phyloP scores from a whole-genome alignment of 2,113 vertebrate genomes.

The Alligator sinensis region DNA sequence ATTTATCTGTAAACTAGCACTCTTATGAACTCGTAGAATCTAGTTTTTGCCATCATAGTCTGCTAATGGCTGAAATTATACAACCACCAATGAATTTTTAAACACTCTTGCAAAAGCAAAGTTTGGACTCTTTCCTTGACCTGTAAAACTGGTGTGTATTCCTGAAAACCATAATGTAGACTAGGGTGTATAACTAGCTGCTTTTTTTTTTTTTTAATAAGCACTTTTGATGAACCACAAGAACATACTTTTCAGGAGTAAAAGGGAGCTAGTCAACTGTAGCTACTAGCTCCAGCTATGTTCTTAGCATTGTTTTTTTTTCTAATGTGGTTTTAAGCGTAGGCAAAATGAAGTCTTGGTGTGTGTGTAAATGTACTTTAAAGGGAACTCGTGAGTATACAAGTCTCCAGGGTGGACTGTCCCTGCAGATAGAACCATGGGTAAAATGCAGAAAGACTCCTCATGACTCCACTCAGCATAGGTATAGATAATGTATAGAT shows the following conservation, averaged over 20 bases:
- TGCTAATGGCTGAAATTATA: background rate
- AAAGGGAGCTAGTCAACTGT: no score
- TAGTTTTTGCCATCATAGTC: no score
- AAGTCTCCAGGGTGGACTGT: background rate
- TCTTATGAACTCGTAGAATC: background rate
- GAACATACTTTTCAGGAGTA: background rate
- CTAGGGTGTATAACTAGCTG: background rate
- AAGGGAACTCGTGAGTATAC: background rate
- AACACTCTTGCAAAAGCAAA: background rate
- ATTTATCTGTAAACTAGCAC: background rate
- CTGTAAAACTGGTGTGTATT: background rate
- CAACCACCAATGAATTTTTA: no score
- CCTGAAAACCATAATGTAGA: background rate
- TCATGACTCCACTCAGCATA: background rate
- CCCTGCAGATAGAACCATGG: background rate
- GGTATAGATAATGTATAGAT: background rate
- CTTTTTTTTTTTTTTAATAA: background rate
- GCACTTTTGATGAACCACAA: background rate
- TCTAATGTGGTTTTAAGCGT: background rate
- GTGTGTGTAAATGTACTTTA: background rate
- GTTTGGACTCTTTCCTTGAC: background rate
- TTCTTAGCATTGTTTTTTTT: background rate
- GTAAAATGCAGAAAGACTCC: background rate
- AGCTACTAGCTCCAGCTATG: accelerated
- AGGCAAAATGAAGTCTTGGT: background rate